Conservation (phyloP, 1,140 invertebrate species). For the Mesaphorura yosii region DNA sequence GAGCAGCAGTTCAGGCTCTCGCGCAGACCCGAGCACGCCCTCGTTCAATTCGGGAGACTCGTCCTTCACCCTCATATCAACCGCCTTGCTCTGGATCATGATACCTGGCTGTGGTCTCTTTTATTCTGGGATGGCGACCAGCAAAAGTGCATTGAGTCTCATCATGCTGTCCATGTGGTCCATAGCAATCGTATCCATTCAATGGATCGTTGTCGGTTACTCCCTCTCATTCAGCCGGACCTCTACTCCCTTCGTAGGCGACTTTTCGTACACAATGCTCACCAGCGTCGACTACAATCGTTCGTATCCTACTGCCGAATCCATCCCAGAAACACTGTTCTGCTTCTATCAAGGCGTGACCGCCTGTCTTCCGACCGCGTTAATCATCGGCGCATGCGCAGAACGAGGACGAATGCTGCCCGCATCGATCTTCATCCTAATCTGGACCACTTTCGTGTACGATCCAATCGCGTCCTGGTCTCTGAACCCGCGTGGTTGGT, state of each 20-base stretch:
- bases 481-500: conserved; percentile 1
- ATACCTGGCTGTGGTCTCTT: neutral
- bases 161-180: neutral
- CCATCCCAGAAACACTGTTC: conserved; percentile 4
- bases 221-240: neutral
- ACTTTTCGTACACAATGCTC: neutral
- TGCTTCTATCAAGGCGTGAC: conserved; percentile 12
- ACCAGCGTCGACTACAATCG: neutral
- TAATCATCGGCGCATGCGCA: neutral
- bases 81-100: conserved; percentile 1
- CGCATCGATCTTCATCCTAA: conserved; percentile 1
- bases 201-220: conserved; percentile 2
- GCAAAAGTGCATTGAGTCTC: neutral
- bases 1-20: no score
- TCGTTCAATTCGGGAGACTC: conserved; percentile 4
- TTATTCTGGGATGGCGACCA: neutral
- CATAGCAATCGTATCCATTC: neutral
- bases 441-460: conserved; percentile 9
- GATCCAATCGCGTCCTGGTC: conserved; percentile 7
- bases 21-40: no score
- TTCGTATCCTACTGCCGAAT: neutral
- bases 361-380: neutral
- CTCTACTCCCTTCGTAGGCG: neutral
- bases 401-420: conserved; percentile 4
- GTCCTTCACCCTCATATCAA: neutral